Evolutionary conservation across 2,797 vertebrate species (phyloP).

Genomic region (Falco novaeseelandiae): DNA sequence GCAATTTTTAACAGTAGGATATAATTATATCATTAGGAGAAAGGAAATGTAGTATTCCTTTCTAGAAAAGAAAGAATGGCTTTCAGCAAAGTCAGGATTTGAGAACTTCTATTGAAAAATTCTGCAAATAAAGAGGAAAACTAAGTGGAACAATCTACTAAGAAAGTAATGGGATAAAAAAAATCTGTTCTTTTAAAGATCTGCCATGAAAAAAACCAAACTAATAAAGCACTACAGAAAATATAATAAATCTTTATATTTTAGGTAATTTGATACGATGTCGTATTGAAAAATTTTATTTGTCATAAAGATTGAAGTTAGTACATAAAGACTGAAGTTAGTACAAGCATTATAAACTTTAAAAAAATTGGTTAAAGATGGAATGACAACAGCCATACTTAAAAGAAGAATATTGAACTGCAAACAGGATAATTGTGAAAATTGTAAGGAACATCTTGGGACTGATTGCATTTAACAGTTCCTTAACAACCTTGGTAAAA

Average conservation of each 20-base stretch:
- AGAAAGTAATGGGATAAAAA: neutral
- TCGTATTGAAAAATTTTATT: neutral
- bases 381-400: neutral
- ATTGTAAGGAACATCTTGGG: neutral
- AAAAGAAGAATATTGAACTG: neutral
- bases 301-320: neutral
- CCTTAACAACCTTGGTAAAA: neutral
- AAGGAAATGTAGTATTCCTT: neutral
- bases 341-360: neutral
- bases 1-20: neutral
- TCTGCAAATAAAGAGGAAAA: neutral
- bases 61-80: neutral
- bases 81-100: neutral
- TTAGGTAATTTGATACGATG: neutral
- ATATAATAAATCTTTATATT: neutral
- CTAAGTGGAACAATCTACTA: neutral
- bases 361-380: neutral
- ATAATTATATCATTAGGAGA: neutral
- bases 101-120: neutral
- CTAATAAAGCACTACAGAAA: neutral
- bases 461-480: neutral
- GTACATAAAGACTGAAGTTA: neutral
- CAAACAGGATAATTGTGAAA: neutral
- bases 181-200: accelerated
- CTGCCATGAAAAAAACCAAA: neutral